Conservation (phyloP, 1,140 invertebrate genomes). For the Dendroctonus valens region DNA sequence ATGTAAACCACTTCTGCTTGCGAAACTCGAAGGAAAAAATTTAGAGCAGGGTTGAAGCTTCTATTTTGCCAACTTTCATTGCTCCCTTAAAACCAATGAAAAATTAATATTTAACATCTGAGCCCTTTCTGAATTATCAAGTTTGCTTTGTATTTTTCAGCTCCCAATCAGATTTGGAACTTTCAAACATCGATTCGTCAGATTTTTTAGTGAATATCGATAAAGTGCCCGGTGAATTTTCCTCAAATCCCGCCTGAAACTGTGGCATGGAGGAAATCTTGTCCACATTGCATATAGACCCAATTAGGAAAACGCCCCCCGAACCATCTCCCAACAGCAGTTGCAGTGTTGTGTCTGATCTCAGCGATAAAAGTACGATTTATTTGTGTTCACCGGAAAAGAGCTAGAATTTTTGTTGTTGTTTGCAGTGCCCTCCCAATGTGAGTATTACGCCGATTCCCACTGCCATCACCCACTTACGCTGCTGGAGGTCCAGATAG, state of each 20-base stretch:
- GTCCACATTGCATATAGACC: constrained; percentile 3
- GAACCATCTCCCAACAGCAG: constrained; percentile 13
- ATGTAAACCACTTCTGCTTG: too few relatives aligned
- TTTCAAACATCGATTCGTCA: constrained; percentile 60
- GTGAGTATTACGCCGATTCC: constrained; percentile 76
- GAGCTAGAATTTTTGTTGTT: constrained; percentile 8
- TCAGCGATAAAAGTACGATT: constrained; percentile 60
- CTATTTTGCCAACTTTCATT: too few relatives aligned
- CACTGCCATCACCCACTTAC: constrained; percentile 55
- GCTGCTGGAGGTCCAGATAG: constrained; percentile 49
- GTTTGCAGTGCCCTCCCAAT: constrained; percentile 60
- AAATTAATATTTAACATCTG: too few relatives aligned
- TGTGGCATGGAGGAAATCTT: constrained; percentile 54
- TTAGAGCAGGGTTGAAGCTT: too few relatives aligned
- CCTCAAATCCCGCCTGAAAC: constrained; percentile 12
- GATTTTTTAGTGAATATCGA: constrained; percentile 55
- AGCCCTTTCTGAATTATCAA: too few relatives aligned
- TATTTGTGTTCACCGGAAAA: neutral
- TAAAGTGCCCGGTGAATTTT: constrained; percentile 46
- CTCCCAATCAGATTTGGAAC: constrained; percentile 62
- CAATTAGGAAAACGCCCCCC: constrained; percentile 15
- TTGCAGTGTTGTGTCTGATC: constrained; percentile 45
- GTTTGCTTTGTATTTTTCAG: too few relatives aligned
- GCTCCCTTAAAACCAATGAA: too few relatives aligned
- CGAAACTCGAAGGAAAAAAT: too few relatives aligned